Evolutionary conservation across 2,113 vertebrate genomes (phyloP).

Genomic region (Petroica traversi): DNA sequence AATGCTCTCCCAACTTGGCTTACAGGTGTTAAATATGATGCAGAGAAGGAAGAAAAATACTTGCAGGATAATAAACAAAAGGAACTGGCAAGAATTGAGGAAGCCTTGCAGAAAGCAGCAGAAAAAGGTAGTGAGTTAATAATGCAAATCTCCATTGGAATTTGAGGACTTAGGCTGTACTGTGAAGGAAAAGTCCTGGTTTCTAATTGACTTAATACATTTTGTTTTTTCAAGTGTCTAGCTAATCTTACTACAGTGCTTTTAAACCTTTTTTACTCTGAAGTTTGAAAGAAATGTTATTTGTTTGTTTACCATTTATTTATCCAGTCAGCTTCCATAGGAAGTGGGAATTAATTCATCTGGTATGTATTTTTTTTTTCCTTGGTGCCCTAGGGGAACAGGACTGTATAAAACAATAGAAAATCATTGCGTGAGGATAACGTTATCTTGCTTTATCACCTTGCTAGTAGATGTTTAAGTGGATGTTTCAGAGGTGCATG

Average conservation of each 20-base stretch:
- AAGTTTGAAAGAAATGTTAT: neutral
- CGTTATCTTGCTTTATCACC: neutral
- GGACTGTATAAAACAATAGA: neutral
- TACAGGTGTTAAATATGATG: slow-evolving; percentile 90
- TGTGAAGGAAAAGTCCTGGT: neutral
- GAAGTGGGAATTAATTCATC: neutral
- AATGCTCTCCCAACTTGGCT: neutral
- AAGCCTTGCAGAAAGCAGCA: slow-evolving; percentile 86
- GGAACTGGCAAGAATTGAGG: slow-evolving; percentile 91
- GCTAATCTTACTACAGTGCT: neutral
- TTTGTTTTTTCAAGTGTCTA: neutral
- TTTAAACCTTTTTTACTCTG: neutral
- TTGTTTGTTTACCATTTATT: neutral
- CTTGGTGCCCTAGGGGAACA: neutral
- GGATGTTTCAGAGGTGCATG: neutral
- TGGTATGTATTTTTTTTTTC: neutral
- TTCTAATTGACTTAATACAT: neutral
- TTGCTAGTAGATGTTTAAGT: neutral
- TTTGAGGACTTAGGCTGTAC: neutral
- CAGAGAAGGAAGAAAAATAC: slow-evolving; percentile 89
- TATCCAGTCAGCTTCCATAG: neutral
- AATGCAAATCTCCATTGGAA: neutral
- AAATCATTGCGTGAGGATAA: neutral
- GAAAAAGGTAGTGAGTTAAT: slow-evolving; percentile 80
- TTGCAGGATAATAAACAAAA: slow-evolving; percentile 91